Conservation (phyloP, 2,797 vertebrate species). For the Xerus rutilus region DNA sequence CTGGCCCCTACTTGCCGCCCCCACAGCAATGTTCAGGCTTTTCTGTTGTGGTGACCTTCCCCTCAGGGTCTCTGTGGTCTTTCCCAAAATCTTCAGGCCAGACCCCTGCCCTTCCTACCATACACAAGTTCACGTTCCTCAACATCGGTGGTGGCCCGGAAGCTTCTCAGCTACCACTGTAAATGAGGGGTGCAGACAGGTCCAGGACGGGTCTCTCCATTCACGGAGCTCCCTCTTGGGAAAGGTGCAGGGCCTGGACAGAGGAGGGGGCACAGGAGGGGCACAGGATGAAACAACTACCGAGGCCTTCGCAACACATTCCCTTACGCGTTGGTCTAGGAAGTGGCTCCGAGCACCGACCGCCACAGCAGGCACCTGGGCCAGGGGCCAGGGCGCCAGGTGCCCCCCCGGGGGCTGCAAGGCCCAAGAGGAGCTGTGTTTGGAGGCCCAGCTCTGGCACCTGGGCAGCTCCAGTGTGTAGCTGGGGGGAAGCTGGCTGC, state of each 20-base stretch:
- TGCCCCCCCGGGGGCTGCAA: too few species aligned
- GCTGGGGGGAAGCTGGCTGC: rapidly evolving
- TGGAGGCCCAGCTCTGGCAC: not conserved
- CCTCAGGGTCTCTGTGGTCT: not conserved
- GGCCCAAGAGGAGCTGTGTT: not conserved
- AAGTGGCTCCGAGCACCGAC: not conserved
- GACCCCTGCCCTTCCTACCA: not conserved
- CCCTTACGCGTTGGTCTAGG: not conserved
- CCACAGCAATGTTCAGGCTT: not conserved
- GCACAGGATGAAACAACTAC: rapidly evolving
- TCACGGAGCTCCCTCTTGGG: rapidly evolving
- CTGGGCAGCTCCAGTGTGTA: not conserved
- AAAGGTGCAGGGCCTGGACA: not conserved
- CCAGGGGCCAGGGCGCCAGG: not conserved
- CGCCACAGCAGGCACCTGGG: not conserved
- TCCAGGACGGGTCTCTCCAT: too few species aligned
- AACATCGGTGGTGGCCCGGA: not conserved
- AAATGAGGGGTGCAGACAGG: too few species aligned
- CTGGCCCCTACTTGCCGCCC: not conserved
- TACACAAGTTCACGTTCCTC: rapidly evolving
- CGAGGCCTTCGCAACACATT: too few species aligned
- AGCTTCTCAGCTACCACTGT: not conserved
- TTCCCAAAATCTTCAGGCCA: not conserved
- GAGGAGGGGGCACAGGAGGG: not conserved
- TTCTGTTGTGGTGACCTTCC: not conserved